Percentiles rank a stretch among this genome's conserved stretches.
These are phyloP conservation scores for Holcopasites calliopsidis DNA, from an alignment of 1,140 invertebrate genomes.

Conservation along the genomic window DNA sequence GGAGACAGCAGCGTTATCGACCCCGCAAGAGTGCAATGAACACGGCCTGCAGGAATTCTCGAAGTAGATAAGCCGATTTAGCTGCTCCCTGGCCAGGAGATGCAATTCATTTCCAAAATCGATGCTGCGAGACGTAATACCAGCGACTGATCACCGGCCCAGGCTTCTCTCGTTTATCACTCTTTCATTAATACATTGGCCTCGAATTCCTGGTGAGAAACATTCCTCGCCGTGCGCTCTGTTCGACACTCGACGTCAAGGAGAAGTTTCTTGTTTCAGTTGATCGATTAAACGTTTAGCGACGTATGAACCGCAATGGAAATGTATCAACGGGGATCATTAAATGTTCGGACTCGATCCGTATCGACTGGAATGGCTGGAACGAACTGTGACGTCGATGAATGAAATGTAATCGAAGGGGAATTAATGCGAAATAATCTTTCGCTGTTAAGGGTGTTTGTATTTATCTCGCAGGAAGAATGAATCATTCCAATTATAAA, in stretches of 20 bases:
- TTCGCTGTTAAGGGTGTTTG: background rate
- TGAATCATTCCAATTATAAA: background rate
- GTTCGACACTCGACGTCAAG: background rate
- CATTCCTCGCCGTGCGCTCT: background rate
- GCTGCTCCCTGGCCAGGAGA: constrained; percentile 22
- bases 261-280: background rate
- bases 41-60: constrained; percentile 38
- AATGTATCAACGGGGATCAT: background rate
- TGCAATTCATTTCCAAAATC: constrained; percentile 58
- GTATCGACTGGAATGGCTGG: background rate
- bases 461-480: background rate
- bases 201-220: background rate
- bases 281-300: background rate
- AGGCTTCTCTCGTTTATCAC: no score
- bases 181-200: background rate
- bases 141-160: background rate
- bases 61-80: constrained; percentile 54
- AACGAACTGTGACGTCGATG: background rate
- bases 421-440: background rate
- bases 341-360: background rate
- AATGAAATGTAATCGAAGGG: background rate
- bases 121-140: constrained; percentile 25
- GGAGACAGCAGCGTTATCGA: background rate
- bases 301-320: background rate
- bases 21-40: constrained; percentile 38